phyloP scores from a whole-genome alignment of 2,888 invertebrate species.

The Ceramica pisi region DNA sequence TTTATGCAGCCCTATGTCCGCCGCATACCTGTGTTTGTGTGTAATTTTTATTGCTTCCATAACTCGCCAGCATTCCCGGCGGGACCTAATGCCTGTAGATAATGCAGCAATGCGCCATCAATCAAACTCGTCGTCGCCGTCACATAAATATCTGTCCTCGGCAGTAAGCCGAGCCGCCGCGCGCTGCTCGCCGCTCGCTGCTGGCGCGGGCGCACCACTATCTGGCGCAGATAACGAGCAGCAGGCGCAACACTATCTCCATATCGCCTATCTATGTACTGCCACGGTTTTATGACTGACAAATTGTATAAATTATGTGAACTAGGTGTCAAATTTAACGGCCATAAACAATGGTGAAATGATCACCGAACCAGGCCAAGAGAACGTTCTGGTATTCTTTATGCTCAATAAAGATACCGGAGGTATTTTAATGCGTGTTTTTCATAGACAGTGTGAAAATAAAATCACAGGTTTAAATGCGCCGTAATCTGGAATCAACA shows the following conservation, averaged over 20 bases:
- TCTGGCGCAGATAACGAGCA: conserved; percentile 68
- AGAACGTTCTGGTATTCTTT: conserved; percentile 57
- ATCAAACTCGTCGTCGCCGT: conserved; percentile 62
- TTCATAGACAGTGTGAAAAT: conserved; percentile 63
- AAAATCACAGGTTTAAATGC: conserved; percentile 45
- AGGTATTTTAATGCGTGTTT: conserved; percentile 66
- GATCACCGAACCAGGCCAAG: conserved; percentile 58
- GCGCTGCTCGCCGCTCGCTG: neutral
- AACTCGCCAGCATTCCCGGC: conserved; percentile 60
- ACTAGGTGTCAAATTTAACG: conserved; percentile 62
- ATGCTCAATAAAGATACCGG: conserved; percentile 65
- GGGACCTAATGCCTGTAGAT: conserved; percentile 61
- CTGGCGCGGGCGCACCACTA: conserved; percentile 32
- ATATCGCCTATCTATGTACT: conserved; percentile 49
- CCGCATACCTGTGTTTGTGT: conserved; percentile 26
- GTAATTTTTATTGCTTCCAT: conserved; percentile 61
- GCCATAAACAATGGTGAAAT: conserved; percentile 68
- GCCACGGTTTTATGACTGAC: conserved; percentile 61
- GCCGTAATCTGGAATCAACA: conserved; percentile 58
- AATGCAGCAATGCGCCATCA: conserved; percentile 65
- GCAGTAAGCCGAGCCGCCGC: conserved; percentile 46
- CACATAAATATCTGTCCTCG: conserved; percentile 50
- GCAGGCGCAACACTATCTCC: conserved; percentile 57
- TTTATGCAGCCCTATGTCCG: no score
- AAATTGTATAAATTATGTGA: conserved; percentile 66